phyloP scores from a whole-genome alignment of 2,888 invertebrate species.

The Automeris io region DNA sequence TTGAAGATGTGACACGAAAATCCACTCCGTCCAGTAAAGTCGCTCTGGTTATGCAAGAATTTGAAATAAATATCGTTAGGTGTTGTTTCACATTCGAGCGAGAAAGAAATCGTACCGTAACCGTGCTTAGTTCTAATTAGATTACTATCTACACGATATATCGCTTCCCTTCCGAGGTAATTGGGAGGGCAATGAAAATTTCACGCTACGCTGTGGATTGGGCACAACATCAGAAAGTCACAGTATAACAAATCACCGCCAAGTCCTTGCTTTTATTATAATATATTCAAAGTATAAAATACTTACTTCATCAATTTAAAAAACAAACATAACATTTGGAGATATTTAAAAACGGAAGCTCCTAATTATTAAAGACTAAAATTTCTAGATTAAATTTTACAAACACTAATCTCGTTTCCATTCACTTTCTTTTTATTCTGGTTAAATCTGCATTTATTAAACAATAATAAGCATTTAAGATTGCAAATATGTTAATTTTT shows the following conservation, averaged over 20 bases:
- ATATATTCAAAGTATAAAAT: too few species aligned
- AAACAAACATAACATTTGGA: too few species aligned
- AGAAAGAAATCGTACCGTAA: conserved; percentile 33
- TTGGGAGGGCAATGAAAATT: conserved; percentile 40
- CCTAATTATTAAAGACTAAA: too few species aligned
- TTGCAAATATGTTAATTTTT: too few species aligned
- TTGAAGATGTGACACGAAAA: background rate
- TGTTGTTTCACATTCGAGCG: conserved; percentile 8
- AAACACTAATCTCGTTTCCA: too few species aligned
- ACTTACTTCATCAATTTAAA: too few species aligned
- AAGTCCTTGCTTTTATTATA: too few species aligned
- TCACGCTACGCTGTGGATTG: conserved; percentile 30
- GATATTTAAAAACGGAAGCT: too few species aligned
- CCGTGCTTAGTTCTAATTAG: conserved; percentile 34
- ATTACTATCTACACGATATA: conserved; percentile 44
- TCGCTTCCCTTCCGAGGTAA: conserved; percentile 32
- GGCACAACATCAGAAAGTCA: background rate
- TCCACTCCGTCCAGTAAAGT: background rate
- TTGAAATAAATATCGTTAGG: conserved; percentile 5
- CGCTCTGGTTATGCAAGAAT: conserved; percentile 3
- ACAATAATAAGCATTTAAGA: too few species aligned
- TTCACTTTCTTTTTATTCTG: too few species aligned
- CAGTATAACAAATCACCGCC: background rate
- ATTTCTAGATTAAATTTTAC: too few species aligned
- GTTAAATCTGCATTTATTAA: too few species aligned